Percentiles rank a stretch among this genome's conserved stretches.
Conservation (phyloP, 2,888 invertebrate genomes). For the Drosophila cognata region DNA sequence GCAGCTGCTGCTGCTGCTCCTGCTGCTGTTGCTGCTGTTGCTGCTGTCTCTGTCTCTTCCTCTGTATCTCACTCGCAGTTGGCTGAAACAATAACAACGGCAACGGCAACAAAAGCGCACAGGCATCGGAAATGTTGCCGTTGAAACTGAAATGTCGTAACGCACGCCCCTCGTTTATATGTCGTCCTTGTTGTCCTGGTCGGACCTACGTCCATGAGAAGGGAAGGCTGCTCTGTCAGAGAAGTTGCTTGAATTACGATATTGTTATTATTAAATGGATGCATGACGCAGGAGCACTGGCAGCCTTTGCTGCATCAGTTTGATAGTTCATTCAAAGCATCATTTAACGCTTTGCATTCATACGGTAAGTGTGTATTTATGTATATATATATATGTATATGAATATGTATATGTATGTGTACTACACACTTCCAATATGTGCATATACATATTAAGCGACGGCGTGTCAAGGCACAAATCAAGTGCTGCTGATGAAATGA, state of each 20-base stretch:
- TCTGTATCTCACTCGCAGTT: conserved; percentile 44
- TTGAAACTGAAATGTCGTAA: conserved; percentile 83
- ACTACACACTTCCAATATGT: conserved; percentile 29
- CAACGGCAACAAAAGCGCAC: conserved; percentile 68
- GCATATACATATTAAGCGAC: conserved; percentile 18
- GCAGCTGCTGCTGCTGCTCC: conserved; percentile 1
- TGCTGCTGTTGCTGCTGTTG: background rate
- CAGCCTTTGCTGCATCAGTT: conserved; percentile 59
- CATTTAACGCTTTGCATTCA: conserved; percentile 76
- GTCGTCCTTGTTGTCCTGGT: conserved; percentile 25
- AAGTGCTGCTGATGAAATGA: conserved; percentile 73
- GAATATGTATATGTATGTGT: conserved; percentile 7
- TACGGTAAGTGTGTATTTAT: conserved; percentile 6
- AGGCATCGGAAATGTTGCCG: conserved; percentile 84
- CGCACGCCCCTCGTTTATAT: conserved; percentile 47
- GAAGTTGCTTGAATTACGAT: conserved; percentile 83
- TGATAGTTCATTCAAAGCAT: conserved; percentile 74
- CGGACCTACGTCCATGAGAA: conserved; percentile 54
- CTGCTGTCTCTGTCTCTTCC: conserved; percentile 20
- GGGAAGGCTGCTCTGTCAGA: conserved; percentile 58
- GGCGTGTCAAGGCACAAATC: conserved; percentile 72
- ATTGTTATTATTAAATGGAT: conserved; percentile 83
- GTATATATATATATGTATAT: background rate
- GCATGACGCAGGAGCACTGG: conserved; percentile 55
- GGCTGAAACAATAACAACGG: conserved; percentile 73